Evolutionary conservation across 2,113 vertebrate genomes (phyloP).

Genomic region (Nansenia antarctica): DNA sequence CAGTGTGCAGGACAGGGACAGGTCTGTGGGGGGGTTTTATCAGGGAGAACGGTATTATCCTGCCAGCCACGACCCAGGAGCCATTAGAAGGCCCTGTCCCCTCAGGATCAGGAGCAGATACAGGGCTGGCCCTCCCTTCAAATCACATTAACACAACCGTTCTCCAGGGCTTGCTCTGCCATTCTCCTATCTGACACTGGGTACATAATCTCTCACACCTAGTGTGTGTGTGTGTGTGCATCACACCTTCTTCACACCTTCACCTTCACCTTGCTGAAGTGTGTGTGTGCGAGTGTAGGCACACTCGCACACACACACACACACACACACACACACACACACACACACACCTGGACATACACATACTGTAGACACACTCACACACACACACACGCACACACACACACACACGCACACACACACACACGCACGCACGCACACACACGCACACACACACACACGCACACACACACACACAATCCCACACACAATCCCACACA

Average conservation of each 20-base stretch:
- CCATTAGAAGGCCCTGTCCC: not conserved
- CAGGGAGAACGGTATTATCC: slow-evolving; percentile 8
- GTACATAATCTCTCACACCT: not conserved
- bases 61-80: not conserved
- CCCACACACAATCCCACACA: not conserved
- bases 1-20: not conserved
- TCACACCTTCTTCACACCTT: too few species aligned
- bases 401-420: not conserved
- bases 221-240: too few species aligned
- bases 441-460: not conserved
- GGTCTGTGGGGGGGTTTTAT: not conserved
- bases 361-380: not conserved
- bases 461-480: not conserved
- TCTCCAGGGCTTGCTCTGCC: not conserved
- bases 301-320: slow-evolving; percentile 2
- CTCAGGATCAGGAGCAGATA: not conserved
- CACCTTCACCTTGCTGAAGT: too few species aligned
- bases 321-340: not conserved
- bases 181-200: slow-evolving; percentile 7
- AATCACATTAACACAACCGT: not conserved
- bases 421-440: not conserved
- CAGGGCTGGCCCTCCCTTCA: not conserved
- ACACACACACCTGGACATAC: not conserved
- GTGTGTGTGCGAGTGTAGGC: too few species aligned
- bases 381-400: not conserved